Evolutionary conservation across 2,888 invertebrate genomes (phyloP).

Genomic region (Pseudoips prasinana): DNA sequence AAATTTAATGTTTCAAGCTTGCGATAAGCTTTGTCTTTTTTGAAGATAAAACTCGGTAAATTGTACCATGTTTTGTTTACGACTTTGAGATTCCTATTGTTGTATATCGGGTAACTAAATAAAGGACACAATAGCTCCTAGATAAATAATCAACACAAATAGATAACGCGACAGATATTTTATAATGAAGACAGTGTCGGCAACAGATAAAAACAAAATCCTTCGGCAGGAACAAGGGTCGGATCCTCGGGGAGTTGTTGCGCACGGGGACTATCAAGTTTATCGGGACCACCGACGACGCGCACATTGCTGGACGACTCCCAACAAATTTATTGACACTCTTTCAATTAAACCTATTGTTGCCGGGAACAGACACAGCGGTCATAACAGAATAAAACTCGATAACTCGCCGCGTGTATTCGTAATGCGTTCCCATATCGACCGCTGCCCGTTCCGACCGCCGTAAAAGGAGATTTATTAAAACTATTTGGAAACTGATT

Average conservation of each 20-base stretch:
- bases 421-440: slow-evolving; percentile 70
- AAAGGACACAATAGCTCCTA: slow-evolving; percentile 45
- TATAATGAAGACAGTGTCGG: slow-evolving; percentile 69
- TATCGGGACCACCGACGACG: slow-evolving; percentile 76
- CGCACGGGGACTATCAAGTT: slow-evolving; percentile 52
- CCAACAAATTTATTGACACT: slow-evolving; percentile 81
- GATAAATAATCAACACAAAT: slow-evolving; percentile 45
- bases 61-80: slow-evolving; percentile 28
- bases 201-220: slow-evolving; percentile 72
- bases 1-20: slow-evolving; percentile 16
- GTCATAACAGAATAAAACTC: slow-evolving; percentile 76
- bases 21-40: slow-evolving; percentile 18
- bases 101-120: slow-evolving; percentile 31
- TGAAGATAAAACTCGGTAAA: slow-evolving; percentile 6
- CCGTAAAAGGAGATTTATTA: slow-evolving; percentile 82
- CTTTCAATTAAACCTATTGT: slow-evolving; percentile 82
- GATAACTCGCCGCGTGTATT: slow-evolving; percentile 76
- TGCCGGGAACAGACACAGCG: slow-evolving; percentile 63
- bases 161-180: slow-evolving; percentile 68
- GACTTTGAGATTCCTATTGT: slow-evolving; percentile 26
- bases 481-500: slow-evolving; percentile 82
- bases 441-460: slow-evolving; percentile 58
- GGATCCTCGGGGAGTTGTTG: slow-evolving; percentile 61
- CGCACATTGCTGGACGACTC: slow-evolving; percentile 45
- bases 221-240: slow-evolving; percentile 59